phyloP scores from a whole-genome alignment of 2,888 invertebrate species.

The Amphiduros pacificus region DNA sequence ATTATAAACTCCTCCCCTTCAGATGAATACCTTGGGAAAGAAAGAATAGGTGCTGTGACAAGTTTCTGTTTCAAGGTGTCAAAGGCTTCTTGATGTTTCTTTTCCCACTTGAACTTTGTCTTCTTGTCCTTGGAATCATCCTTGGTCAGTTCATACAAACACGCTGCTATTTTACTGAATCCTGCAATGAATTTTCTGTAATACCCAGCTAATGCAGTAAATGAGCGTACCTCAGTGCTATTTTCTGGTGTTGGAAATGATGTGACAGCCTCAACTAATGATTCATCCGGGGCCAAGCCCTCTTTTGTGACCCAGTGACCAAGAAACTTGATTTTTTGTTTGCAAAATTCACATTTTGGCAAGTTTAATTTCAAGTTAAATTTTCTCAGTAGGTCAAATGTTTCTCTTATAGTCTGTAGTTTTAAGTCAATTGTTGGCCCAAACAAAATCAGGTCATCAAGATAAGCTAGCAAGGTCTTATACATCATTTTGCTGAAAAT shows the following conservation, averaged over 20 bases:
- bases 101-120: background rate
- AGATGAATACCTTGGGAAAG: slow-evolving; percentile 1
- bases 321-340: background rate
- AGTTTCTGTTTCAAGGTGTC: background rate
- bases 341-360: background rate
- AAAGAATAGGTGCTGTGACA: background rate
- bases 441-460: no score
- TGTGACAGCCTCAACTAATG: background rate
- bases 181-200: background rate
- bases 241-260: background rate
- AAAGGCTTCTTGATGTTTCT: background rate
- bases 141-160: background rate
- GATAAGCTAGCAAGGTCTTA: no score
- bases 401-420: no score
- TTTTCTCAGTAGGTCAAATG: no score
- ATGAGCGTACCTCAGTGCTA: background rate
- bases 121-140: no score
- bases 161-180: background rate
- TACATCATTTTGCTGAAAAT: no score
- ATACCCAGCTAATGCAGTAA: background rate
- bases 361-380: background rate
- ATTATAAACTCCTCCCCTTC: background rate
- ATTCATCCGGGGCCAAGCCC: background rate
- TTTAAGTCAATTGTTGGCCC: no score
- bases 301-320: background rate